phyloP scores from a whole-genome alignment of 2,888 invertebrate genomes.

The Andrena flavipes region DNA sequence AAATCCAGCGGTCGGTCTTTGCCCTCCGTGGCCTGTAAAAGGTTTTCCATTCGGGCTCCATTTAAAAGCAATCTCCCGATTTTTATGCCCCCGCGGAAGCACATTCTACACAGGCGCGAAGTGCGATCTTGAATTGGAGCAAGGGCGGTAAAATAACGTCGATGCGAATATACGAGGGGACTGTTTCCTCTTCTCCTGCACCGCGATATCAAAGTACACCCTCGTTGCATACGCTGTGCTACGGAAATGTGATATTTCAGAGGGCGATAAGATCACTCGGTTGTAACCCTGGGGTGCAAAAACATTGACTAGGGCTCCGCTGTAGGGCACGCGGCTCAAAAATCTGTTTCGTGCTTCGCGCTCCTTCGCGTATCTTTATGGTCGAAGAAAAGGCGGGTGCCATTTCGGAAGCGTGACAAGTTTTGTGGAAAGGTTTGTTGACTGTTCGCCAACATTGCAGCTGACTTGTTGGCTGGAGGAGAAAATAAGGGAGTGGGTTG shows the following conservation, averaged over 20 bases:
- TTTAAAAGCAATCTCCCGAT: background rate
- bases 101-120: constrained; percentile 7
- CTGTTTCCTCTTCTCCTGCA: background rate
- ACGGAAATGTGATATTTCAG: constrained; percentile 44
- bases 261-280: constrained; percentile 22
- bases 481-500: no score
- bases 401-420: no score
- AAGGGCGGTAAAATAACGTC: constrained; percentile 10
- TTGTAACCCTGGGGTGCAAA: constrained; percentile 13
- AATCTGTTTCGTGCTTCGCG: background rate
- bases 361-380: background rate
- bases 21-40: background rate
- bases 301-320: constrained; percentile 33
- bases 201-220: constrained; percentile 1
- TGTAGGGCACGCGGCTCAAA: background rate
- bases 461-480: no score
- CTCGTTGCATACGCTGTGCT: background rate
- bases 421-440: no score
- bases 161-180: constrained; percentile 22
- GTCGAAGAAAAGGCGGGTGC: background rate
- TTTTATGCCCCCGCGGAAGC: background rate
- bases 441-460: no score
- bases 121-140: constrained; percentile 9
- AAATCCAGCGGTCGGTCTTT: background rate
- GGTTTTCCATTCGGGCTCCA: background rate